Conservation (phyloP, 1,140 invertebrate genomes). For the Zaprionus lachaisei region DNA sequence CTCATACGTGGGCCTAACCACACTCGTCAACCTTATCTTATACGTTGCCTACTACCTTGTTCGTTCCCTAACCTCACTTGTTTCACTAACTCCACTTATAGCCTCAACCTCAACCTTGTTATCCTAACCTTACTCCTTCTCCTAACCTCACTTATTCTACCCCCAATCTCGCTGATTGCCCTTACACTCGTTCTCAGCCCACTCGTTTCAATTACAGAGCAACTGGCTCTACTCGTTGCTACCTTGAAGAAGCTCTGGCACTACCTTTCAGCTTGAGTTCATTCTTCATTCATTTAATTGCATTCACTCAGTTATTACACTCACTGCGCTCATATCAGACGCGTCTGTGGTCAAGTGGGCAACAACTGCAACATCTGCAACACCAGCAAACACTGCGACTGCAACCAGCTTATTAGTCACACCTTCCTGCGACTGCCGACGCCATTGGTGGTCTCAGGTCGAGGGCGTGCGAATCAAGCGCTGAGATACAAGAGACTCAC, state of each 20-base stretch:
- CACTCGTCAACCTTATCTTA: neutral
- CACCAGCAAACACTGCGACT: neutral
- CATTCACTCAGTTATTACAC: neutral
- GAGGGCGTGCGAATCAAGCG: constrained; percentile 46
- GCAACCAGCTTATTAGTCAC: constrained; percentile 46
- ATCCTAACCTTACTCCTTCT: neutral
- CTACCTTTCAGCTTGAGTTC: neutral
- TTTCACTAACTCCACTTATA: too few relatives aligned
- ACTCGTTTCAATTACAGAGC: neutral
- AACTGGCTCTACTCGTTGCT: neutral
- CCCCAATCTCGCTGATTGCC: neutral
- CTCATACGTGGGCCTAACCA: neutral
- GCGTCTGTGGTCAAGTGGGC: constrained; percentile 2
- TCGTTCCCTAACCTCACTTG: neutral
- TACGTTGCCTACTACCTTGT: too few relatives aligned
- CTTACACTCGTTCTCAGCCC: neutral
- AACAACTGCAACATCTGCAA: neutral
- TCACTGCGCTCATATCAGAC: neutral
- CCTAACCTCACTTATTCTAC: neutral
- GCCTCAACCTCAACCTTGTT: too few relatives aligned
- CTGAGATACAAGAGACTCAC: constrained; percentile 22
- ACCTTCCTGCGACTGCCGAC: constrained; percentile 39
- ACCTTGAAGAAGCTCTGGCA: neutral
- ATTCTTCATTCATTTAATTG: neutral
- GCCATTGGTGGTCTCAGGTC: constrained; percentile 54